phyloP scores from a whole-genome alignment of 2,113 vertebrate species.

The Lampris incognitus region DNA sequence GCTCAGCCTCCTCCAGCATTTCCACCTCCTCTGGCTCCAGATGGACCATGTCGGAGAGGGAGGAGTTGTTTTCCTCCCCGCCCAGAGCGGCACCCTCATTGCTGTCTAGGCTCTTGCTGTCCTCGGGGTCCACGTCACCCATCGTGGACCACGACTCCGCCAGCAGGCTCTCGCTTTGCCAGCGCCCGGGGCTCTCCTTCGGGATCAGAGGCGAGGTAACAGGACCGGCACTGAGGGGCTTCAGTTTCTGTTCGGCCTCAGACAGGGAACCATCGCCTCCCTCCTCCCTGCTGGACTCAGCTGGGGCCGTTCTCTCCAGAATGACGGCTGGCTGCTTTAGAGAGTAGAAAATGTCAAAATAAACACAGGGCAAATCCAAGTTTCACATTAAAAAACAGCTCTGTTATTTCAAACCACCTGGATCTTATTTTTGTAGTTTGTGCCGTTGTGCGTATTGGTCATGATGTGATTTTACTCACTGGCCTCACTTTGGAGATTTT shows the following conservation, averaged over 20 bases:
- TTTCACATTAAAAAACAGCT: no score
- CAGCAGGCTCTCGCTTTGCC: slow-evolving; percentile 89
- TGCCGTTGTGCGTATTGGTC: no score
- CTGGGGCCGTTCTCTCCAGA: slow-evolving; percentile 85
- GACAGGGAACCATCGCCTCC: slow-evolving; percentile 73
- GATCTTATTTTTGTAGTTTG: no score
- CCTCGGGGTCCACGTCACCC: slow-evolving; percentile 88
- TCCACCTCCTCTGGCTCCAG: slow-evolving; percentile 89
- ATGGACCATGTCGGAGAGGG: slow-evolving; percentile 92
- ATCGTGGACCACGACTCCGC: slow-evolving; percentile 92
- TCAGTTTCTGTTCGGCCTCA: slow-evolving; percentile 41
- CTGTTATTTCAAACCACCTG: no score
- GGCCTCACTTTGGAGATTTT: no score
- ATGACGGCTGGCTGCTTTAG: slow-evolving; percentile 67
- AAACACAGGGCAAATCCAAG: no score
- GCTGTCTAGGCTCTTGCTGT: slow-evolving; percentile 91
- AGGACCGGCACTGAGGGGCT: slow-evolving; percentile 86
- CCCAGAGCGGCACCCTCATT: slow-evolving; percentile 74
- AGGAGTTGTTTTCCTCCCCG: slow-evolving; percentile 91
- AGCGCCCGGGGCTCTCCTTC: slow-evolving; percentile 64
- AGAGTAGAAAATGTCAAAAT: slow-evolving; percentile 1
- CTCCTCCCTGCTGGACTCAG: slow-evolving; percentile 81
- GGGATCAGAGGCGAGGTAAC: slow-evolving; percentile 83
- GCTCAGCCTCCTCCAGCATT: slow-evolving; percentile 64
- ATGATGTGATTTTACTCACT: no score